Percentiles rank a stretch among this genome's conserved stretches.
phyloP scores from a whole-genome alignment of 2,797 vertebrate species.

The Bradypodion ventrale region DNA sequence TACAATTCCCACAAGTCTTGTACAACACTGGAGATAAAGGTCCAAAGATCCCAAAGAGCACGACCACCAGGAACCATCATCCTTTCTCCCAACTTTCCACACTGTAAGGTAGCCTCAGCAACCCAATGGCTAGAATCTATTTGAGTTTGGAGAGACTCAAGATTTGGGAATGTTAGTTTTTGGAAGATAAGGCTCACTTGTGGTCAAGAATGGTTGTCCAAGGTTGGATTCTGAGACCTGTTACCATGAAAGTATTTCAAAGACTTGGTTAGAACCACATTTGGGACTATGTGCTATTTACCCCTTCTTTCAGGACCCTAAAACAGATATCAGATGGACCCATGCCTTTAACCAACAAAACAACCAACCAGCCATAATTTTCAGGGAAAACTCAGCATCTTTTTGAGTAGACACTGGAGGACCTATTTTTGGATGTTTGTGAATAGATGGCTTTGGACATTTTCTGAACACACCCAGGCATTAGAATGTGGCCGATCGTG shows the following conservation, averaged over 20 bases:
- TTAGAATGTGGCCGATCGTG: not conserved
- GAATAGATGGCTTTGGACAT: constrained; percentile 16
- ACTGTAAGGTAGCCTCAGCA: not conserved
- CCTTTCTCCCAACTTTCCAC: not conserved
- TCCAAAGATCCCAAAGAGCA: no score
- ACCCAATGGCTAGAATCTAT: not conserved
- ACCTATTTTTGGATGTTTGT: not conserved
- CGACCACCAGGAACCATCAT: no score
- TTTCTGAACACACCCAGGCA: not conserved
- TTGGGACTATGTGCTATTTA: not conserved
- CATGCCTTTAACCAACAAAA: not conserved
- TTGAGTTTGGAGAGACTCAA: no score
- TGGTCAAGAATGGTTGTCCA: no score
- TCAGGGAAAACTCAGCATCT: not conserved
- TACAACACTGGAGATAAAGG: no score
- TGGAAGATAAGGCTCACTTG: no score
- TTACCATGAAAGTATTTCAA: not conserved
- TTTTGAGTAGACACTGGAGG: not conserved
- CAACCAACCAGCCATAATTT: not conserved
- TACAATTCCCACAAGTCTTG: no score
- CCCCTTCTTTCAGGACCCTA: no score
- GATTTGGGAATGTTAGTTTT: no score
- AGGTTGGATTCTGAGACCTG: no score
- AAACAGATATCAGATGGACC: no score
- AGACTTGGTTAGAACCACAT: not conserved